Percentiles rank a stretch among this genome's conserved stretches.
phyloP scores from a whole-genome alignment of 2,888 invertebrate species.

The Diarsia mendica region DNA sequence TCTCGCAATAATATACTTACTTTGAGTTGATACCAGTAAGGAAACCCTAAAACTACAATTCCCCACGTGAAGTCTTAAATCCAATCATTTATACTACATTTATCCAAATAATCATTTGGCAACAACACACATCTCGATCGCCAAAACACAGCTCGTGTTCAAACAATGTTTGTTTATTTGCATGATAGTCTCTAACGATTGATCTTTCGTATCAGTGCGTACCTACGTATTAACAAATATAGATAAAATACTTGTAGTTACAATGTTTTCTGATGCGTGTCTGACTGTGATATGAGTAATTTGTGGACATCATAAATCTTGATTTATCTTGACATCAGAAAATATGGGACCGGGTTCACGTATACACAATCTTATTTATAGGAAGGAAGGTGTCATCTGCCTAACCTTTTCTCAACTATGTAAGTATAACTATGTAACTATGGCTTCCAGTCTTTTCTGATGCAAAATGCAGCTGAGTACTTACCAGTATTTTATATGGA shows the following conservation, averaged over 20 bases:
- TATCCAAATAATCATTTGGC: conserved; percentile 35
- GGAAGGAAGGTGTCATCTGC: too few relatives aligned
- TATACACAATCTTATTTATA: too few relatives aligned
- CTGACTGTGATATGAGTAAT: conserved; percentile 13
- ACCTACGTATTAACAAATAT: conserved; percentile 11
- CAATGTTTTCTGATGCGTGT: not conserved
- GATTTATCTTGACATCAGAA: too few relatives aligned
- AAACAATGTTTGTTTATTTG: conserved; percentile 41
- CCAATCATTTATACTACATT: not conserved
- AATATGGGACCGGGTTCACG: too few relatives aligned
- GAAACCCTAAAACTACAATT: conserved; percentile 1
- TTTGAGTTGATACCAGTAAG: not conserved
- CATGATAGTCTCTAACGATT: conserved; percentile 15
- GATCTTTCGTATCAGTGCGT: conserved; percentile 5
- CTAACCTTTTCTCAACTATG: too few relatives aligned
- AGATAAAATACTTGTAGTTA: not conserved
- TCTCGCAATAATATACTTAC: too few relatives aligned
- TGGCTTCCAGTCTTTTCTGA: not conserved
- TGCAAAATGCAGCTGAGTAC: too few relatives aligned
- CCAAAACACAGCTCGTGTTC: conserved; percentile 47
- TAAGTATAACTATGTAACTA: too few relatives aligned
- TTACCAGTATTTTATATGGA: too few relatives aligned
- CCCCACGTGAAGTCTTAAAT: conserved; percentile 10
- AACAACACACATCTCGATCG: conserved; percentile 18
- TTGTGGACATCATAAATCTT: not conserved